Evolutionary conservation across 2,797 vertebrate genomes (phyloP).

Genomic region (Myotis pilosus): DNA sequence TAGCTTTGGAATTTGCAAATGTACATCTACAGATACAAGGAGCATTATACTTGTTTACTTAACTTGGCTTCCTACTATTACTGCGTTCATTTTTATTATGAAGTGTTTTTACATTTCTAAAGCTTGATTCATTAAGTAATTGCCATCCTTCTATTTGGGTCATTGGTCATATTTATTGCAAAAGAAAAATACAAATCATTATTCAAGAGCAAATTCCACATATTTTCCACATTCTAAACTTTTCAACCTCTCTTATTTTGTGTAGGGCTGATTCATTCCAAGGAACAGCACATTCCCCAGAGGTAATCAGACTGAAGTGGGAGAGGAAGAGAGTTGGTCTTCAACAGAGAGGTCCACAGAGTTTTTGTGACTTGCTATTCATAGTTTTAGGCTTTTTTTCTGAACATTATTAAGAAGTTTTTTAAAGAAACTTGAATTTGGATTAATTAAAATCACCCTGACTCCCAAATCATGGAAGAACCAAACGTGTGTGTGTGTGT

Average conservation of each 20-base stretch:
- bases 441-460: conserved; percentile 38
- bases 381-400: conserved; percentile 16
- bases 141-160: conserved; percentile 70
- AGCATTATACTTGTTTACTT: conserved; percentile 55
- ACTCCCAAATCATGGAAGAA: background rate
- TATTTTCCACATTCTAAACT: conserved; percentile 74
- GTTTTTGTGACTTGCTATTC: background rate
- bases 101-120: conserved; percentile 64
- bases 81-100: conserved; percentile 56
- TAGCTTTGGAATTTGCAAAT: conserved; percentile 60
- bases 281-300: conserved; percentile 71
- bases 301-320: conserved; percentile 55
- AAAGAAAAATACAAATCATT: conserved; percentile 75
- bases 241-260: conserved; percentile 63
- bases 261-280: conserved; percentile 39
- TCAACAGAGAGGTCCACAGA: background rate
- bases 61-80: conserved; percentile 59
- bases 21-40: conserved; percentile 9
- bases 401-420: conserved; percentile 44
- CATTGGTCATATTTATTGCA: conserved; percentile 74
- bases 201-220: conserved; percentile 75
- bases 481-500: background rate
- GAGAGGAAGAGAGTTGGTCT: background rate
- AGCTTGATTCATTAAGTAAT: conserved; percentile 73
- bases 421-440: conserved; percentile 48